Conservation (phyloP, 2,797 vertebrate genomes). For the Serranus cabrilla region DNA sequence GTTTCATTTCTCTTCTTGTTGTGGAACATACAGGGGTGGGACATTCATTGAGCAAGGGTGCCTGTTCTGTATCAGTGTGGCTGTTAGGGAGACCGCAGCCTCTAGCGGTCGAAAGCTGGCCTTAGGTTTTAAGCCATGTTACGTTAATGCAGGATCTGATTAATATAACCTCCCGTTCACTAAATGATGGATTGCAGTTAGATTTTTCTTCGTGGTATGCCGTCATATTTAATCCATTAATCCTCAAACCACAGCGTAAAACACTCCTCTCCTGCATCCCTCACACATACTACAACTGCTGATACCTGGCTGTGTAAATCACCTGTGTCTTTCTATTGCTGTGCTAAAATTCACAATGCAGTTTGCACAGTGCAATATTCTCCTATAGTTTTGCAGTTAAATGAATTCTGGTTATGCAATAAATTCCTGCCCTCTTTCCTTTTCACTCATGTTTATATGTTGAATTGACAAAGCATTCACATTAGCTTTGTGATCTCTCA, state of each 20-base stretch:
- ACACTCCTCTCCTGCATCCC: background rate
- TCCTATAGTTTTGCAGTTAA: background rate
- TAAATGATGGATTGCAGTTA: slow-evolving; percentile 3
- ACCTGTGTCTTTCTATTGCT: background rate
- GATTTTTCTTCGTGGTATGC: background rate
- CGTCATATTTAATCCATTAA: slow-evolving; percentile 26
- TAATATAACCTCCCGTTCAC: slow-evolving; percentile 5
- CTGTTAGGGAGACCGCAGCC: background rate
- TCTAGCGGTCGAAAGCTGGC: background rate
- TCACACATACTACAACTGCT: background rate
- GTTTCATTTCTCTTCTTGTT: background rate
- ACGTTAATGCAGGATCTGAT: slow-evolving; percentile 21
- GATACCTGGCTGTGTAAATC: background rate
- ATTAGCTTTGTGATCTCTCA: background rate
- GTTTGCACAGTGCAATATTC: background rate
- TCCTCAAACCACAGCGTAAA: slow-evolving; percentile 13
- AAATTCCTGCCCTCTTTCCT: background rate
- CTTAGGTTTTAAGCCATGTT: slow-evolving; percentile 10
- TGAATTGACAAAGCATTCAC: background rate
- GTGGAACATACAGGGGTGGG: background rate
- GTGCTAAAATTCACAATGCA: background rate
- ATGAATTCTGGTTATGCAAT: background rate
- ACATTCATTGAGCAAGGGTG: background rate
- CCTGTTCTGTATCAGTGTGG: background rate
- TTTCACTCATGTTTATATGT: background rate